These are phyloP conservation scores for Glaucidium brasilianum DNA, from an alignment of 2,113 vertebrate genomes.

Conservation along the genomic window DNA sequence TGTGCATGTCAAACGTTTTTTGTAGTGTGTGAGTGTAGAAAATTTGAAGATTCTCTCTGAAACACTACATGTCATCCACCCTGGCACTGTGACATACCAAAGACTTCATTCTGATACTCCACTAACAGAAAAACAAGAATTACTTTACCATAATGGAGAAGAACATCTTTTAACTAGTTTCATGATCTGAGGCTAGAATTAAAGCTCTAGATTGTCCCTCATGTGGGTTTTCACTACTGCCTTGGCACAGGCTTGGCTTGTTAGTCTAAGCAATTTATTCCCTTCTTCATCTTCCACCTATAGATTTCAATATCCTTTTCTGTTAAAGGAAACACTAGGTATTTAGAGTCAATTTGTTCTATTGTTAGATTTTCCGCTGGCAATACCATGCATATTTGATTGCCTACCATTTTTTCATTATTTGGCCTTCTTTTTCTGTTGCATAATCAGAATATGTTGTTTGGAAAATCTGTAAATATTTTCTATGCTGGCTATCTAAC, in stretches of 20 bases:
- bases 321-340: not conserved
- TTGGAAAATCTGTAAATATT: not conserved
- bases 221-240: not conserved
- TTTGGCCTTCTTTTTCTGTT: not conserved
- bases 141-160: not conserved
- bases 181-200: not conserved
- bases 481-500: not conserved
- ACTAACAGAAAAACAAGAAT: not conserved
- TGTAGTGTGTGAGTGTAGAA: not conserved
- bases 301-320: not conserved
- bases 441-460: not conserved
- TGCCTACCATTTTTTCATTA: not conserved
- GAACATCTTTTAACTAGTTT: not conserved
- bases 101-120: not conserved
- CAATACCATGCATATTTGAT: not conserved
- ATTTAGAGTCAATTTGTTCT: not conserved
- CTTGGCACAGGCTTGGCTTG: not conserved
- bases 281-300: not conserved
- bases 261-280: not conserved
- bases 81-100: accelerated
- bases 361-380: not conserved
- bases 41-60: not conserved
- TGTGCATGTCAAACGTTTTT: not conserved
- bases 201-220: not conserved
- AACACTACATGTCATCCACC: not conserved